Evolutionary conservation across 2,113 vertebrate species (phyloP).

Genomic region (Oenanthe oenanthe): DNA sequence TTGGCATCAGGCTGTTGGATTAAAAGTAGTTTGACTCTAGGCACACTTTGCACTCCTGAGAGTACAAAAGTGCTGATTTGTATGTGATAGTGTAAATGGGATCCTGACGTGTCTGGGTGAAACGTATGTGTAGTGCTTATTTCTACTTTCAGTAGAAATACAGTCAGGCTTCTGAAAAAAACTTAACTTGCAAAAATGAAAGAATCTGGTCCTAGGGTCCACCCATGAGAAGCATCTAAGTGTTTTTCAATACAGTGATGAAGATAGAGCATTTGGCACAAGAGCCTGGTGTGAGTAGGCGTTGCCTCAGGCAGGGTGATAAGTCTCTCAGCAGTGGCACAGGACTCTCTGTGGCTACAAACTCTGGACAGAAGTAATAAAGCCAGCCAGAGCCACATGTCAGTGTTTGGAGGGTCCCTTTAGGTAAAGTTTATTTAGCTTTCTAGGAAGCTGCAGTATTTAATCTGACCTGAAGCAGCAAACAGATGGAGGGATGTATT

Average conservation of each 20-base stretch:
- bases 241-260: not conserved
- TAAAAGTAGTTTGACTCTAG: not conserved
- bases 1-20: not conserved
- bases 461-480: slow-evolving; percentile 36
- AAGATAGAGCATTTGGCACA: not conserved
- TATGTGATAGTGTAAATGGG: not conserved
- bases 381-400: not conserved
- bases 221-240: not conserved
- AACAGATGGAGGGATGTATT: slow-evolving; percentile 24
- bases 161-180: not conserved
- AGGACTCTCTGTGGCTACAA: not conserved
- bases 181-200: not conserved
- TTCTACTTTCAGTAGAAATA: not conserved
- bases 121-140: accelerated
- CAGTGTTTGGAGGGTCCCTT: not conserved
- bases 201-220: not conserved
- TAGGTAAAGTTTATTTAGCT: slow-evolving; percentile 22
- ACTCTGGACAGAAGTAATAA: not conserved
- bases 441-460: not conserved
- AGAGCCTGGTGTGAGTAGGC: not conserved
- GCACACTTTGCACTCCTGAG: not conserved
- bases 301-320: not conserved
- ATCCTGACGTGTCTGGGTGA: accelerated
- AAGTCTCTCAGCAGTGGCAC: not conserved
- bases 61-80: not conserved